Conservation (phyloP, 35 echinoderm and acorn worm genomes). For the Ptychodera flava region DNA sequence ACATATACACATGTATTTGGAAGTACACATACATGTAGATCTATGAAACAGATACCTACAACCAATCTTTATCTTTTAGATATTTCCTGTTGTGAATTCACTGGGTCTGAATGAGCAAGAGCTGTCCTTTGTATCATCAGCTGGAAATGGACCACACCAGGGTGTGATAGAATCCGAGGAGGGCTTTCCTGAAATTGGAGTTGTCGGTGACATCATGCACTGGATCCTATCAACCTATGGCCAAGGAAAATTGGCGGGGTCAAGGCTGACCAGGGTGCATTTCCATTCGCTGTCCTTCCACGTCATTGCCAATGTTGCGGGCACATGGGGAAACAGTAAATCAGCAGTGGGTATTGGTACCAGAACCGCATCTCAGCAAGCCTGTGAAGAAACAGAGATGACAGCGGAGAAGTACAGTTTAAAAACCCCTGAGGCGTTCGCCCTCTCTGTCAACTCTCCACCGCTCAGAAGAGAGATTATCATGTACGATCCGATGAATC, state of each 20-base stretch:
- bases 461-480: conserved; percentile 28
- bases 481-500: conserved; percentile 49
- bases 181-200: conserved; percentile 64
- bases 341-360: conserved; percentile 74
- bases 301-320: conserved; percentile 49
- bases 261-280: conserved; percentile 65
- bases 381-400: conserved; percentile 53
- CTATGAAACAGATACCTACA: too few relatives aligned
- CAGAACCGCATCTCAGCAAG: conserved; percentile 58
- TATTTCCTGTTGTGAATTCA: conserved; percentile 67
- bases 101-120: conserved; percentile 97
- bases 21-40: too few relatives aligned
- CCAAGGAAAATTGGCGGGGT: conserved; percentile 1
- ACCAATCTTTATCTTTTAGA: too few relatives aligned
- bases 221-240: conserved; percentile 42
- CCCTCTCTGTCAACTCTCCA: conserved; percentile 55
- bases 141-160: conserved; percentile 41
- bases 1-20: too few relatives aligned
- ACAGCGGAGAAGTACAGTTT: conserved; percentile 58
- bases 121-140: conserved; percentile 49
- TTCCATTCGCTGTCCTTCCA: conserved; percentile 89
- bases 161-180: conserved; percentile 38
- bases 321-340: conserved; percentile 51
- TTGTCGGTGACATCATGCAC: conserved; percentile 78
- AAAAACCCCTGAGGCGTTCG: conserved; percentile 53